phyloP scores from a whole-genome alignment of 2,113 vertebrate genomes.

The Toxotes chatareus region DNA sequence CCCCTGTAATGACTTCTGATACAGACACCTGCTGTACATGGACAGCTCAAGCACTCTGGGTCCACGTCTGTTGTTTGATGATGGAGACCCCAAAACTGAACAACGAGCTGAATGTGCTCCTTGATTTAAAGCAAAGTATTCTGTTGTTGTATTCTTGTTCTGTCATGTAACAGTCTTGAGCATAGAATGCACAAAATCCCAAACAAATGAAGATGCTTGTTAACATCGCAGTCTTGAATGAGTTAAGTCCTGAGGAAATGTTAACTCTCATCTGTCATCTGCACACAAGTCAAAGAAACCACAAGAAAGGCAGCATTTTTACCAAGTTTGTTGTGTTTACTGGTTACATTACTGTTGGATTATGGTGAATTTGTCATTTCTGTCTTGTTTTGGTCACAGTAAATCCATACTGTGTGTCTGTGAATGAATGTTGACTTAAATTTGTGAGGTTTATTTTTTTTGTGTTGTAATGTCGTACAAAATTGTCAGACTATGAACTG shows the following conservation, averaged over 20 bases:
- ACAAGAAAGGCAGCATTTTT: neutral
- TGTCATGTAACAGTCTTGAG: neutral
- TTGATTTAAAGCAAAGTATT: neutral
- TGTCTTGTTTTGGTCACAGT: neutral
- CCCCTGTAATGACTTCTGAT: constrained; percentile 11
- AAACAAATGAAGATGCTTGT: neutral
- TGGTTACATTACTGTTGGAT: neutral
- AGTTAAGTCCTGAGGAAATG: neutral
- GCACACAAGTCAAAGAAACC: constrained; percentile 1
- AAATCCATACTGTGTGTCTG: neutral
- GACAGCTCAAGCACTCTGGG: neutral
- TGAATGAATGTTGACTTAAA: neutral
- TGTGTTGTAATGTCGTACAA: neutral
- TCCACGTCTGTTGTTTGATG: neutral
- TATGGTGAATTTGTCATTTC: neutral
- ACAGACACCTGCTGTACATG: neutral
- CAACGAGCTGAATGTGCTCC: neutral
- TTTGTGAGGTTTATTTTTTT: neutral
- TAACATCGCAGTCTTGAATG: neutral
- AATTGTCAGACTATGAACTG: neutral
- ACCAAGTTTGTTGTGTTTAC: neutral
- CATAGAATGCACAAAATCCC: neutral
- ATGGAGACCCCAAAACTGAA: neutral
- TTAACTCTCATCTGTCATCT: neutral
- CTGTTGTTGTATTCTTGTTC: neutral